phyloP scores from a whole-genome alignment of 2,888 invertebrate species.

The Plusia festucae region DNA sequence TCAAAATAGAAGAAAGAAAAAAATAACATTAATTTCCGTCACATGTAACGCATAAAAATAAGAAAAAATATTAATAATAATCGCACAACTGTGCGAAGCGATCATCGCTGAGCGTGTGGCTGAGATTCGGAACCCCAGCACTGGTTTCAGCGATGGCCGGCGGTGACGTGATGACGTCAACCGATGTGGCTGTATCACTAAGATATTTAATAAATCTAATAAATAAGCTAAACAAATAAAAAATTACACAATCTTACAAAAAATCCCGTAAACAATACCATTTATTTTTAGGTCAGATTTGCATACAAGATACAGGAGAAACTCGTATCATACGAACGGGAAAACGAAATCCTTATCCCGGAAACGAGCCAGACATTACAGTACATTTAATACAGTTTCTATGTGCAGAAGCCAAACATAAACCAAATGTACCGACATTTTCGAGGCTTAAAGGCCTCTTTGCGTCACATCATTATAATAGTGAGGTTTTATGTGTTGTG shows the following conservation, averaged over 20 bases:
- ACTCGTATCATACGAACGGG: not conserved
- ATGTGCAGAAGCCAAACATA: conserved; percentile 34
- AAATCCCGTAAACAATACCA: not conserved
- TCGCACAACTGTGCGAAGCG: no score
- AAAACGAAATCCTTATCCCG: conserved; percentile 17
- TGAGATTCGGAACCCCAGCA: no score
- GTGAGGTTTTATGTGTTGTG: conserved; percentile 57
- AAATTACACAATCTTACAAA: no score
- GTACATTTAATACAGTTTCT: conserved; percentile 40
- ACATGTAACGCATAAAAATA: no score
- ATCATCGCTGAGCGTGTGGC: no score
- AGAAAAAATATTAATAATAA: no score
- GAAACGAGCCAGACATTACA: conserved; percentile 20
- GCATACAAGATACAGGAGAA: not conserved
- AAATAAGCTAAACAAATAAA: not conserved
- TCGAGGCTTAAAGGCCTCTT: conserved; percentile 62
- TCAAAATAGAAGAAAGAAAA: no score
- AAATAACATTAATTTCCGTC: no score
- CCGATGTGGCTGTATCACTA: no score
- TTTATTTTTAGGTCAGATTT: not conserved
- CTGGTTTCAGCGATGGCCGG: no score
- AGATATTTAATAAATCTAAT: no score
- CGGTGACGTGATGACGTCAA: no score
- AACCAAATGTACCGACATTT: conserved; percentile 58
- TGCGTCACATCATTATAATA: conserved; percentile 71